Evolutionary conservation across 2,113 vertebrate genomes (phyloP).

Genomic region (Pseudolaguvia tuberculata): DNA sequence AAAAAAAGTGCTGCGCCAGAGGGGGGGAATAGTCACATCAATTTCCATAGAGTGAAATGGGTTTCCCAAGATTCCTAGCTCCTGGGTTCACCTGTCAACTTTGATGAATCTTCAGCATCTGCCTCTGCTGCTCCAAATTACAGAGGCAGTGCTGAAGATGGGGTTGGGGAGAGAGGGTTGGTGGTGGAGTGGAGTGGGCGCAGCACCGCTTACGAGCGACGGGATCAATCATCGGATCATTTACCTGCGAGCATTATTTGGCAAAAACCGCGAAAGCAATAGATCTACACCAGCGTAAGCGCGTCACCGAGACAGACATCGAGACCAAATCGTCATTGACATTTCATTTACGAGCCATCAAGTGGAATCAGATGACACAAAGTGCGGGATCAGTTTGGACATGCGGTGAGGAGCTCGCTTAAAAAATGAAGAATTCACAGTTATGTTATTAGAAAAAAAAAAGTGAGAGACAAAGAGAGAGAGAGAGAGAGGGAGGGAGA

Average conservation of each 20-base stretch:
- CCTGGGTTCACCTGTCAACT: slow-evolving; percentile 84
- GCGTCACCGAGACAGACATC: slow-evolving; percentile 71
- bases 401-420: slow-evolving; percentile 79
- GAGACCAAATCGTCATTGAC: slow-evolving; percentile 94
- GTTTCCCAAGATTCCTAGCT: slow-evolving; percentile 75
- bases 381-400: slow-evolving; percentile 82
- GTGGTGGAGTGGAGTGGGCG: slow-evolving; percentile 39
- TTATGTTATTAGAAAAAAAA: slow-evolving; percentile 43
- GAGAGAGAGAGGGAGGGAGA: too few relatives aligned
- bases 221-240: slow-evolving; percentile 84
- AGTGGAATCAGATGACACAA: slow-evolving; percentile 83
- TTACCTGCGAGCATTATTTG: slow-evolving; percentile 87
- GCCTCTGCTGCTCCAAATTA: slow-evolving; percentile 78
- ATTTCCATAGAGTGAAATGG: slow-evolving; percentile 75
- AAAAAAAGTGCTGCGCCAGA: slow-evolving; percentile 53
- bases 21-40: slow-evolving; percentile 61
- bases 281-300: slow-evolving; percentile 73
- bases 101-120: slow-evolving; percentile 83
- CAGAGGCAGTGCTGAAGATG: slow-evolving; percentile 55
- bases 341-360: slow-evolving; percentile 94
- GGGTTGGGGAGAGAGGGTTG: slow-evolving; percentile 30
- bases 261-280: slow-evolving; percentile 71
- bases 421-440: slow-evolving; percentile 63
- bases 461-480: too few relatives aligned
- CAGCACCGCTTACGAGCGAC: slow-evolving; percentile 75